These are phyloP conservation scores for Eumacrocentrus americanus DNA, from an alignment of 2,888 invertebrate genomes.

Conservation along the genomic window DNA sequence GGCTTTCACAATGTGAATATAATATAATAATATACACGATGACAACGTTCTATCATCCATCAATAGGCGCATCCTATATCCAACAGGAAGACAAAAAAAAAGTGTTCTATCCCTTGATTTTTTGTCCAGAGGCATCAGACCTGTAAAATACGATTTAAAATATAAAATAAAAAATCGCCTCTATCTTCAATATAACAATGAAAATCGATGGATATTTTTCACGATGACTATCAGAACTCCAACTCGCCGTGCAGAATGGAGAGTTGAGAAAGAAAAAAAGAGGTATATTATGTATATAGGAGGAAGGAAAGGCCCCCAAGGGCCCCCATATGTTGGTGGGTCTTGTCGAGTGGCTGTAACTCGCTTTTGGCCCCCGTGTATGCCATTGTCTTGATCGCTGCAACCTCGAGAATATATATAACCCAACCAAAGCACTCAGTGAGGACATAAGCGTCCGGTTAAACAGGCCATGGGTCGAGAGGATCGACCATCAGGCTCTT, in stretches of 20 bases:
- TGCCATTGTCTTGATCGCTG: slow-evolving; percentile 18
- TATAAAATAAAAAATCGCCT: not conserved
- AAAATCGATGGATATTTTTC: not conserved
- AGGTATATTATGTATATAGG: not conserved
- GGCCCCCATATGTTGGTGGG: slow-evolving; percentile 27
- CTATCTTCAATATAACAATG: not conserved
- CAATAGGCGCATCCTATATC: slow-evolving; percentile 5
- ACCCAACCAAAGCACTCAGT: slow-evolving; percentile 44
- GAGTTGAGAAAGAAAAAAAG: not conserved
- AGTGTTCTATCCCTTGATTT: not conserved
- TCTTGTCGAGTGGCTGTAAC: slow-evolving; percentile 31
- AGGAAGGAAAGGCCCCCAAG: not conserved
- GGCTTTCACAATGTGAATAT: slow-evolving; percentile 26
- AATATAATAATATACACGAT: too few relatives aligned
- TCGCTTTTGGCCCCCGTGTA: slow-evolving; percentile 18
- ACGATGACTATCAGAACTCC: not conserved
- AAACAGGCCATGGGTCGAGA: slow-evolving; percentile 50
- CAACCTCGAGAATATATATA: not conserved
- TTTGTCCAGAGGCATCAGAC: slow-evolving; percentile 1
- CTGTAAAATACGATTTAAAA: not conserved
- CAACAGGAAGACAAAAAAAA: not conserved
- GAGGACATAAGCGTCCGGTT: slow-evolving; percentile 34
- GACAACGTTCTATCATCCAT: not conserved
- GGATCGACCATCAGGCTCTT: slow-evolving; percentile 21
- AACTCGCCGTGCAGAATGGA: not conserved